Conservation (phyloP, 2,888 invertebrate species). For the Flexamia atlantica region DNA sequence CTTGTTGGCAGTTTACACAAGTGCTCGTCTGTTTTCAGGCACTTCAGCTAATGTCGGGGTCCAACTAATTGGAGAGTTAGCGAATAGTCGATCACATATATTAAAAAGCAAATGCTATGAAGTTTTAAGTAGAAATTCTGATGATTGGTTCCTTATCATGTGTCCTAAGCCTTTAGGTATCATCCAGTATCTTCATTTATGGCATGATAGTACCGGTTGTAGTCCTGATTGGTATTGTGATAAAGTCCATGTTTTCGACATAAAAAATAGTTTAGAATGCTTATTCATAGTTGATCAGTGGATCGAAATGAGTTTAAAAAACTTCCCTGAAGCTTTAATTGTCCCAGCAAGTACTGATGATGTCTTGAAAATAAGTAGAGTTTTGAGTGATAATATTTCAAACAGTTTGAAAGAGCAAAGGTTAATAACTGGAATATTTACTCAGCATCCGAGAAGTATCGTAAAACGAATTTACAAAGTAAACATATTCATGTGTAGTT, state of each 20-base stretch:
- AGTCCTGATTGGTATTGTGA: slow-evolving; percentile 61
- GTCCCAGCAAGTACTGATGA: not conserved
- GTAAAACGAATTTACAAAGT: not conserved
- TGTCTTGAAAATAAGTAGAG: not conserved
- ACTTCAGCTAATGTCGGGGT: slow-evolving; percentile 70
- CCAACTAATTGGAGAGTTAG: slow-evolving; percentile 65
- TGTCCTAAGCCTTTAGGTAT: slow-evolving; percentile 54
- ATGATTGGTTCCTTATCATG: slow-evolving; percentile 62
- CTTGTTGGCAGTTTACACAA: slow-evolving; percentile 69
- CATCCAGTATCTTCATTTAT: slow-evolving; percentile 56
- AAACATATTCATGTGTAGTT: slow-evolving; percentile 3
- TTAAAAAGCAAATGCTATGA: slow-evolving; percentile 57
- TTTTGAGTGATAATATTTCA: slow-evolving; percentile 14
- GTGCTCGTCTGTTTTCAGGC: slow-evolving; percentile 66
- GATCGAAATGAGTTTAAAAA: not conserved
- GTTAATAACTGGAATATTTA: not conserved
- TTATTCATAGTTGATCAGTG: slow-evolving; percentile 15
- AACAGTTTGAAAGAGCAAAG: not conserved
- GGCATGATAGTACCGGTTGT: slow-evolving; percentile 62
- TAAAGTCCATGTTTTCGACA: slow-evolving; percentile 21
- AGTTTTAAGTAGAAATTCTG: slow-evolving; percentile 47
- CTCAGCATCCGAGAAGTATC: not conserved
- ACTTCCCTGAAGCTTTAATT: slow-evolving; percentile 15
- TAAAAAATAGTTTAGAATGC: not conserved
- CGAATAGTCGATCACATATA: slow-evolving; percentile 62